These are phyloP conservation scores for Zoroaster sp. DNA, from an alignment of 53 echinoderm and acorn worm species.

Conservation along the genomic window DNA sequence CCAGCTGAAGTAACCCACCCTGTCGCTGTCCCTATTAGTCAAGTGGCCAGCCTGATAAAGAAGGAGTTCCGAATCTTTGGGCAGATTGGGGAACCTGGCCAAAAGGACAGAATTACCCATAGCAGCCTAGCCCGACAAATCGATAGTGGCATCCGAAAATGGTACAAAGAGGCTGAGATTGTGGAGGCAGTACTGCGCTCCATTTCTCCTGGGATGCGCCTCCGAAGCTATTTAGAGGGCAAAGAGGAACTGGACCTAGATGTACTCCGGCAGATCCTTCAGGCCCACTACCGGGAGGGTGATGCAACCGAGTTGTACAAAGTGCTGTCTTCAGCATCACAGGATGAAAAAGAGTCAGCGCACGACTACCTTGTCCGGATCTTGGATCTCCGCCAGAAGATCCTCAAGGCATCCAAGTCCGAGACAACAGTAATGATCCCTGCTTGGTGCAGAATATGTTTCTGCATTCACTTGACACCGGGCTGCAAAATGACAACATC, in stretches of 20 bases:
- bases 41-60: neutral
- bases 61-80: conserved; percentile 53
- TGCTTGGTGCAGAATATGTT: conserved; percentile 33
- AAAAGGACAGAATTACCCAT: conserved; percentile 58
- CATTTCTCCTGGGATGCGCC: conserved; percentile 9
- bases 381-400: conserved; percentile 66
- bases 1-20: no score
- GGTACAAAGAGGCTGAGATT: conserved; percentile 28
- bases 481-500: conserved; percentile 49
- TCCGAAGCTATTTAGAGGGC: conserved; percentile 65
- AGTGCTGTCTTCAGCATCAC: conserved; percentile 49
- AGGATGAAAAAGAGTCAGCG: conserved; percentile 50
- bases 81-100: conserved; percentile 61
- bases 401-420: conserved; percentile 39
- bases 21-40: no score
- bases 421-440: no score
- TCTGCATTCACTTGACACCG: conserved; percentile 44
- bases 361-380: conserved; percentile 65
- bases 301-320: conserved; percentile 65
- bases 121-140: conserved; percentile 68
- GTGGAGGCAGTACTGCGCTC: conserved; percentile 57
- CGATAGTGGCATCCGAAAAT: conserved; percentile 34
- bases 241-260: conserved; percentile 2
- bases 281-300: conserved; percentile 60
- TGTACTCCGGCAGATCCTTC: conserved; percentile 22